phyloP scores from a whole-genome alignment of 1,140 invertebrate genomes.

The Portunus trituberculatus region DNA sequence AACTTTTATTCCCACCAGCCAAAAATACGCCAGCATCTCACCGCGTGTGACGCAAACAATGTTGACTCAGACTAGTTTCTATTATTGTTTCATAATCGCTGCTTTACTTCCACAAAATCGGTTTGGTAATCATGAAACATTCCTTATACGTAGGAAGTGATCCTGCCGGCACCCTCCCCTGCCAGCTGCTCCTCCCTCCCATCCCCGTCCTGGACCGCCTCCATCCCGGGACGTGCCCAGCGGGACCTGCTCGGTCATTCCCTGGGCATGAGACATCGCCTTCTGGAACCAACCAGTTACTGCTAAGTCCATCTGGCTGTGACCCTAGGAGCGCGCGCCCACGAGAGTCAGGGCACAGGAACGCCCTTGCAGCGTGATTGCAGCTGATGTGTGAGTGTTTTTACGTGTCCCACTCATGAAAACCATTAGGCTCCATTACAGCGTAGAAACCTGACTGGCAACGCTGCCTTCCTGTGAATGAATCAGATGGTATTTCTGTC shows the following conservation, averaged over 20 bases:
- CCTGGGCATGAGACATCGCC: background rate
- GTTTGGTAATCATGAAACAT: background rate
- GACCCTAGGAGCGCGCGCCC: background rate
- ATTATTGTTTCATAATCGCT: background rate
- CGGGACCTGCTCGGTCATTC: background rate
- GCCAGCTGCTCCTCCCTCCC: background rate
- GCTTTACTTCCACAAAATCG: background rate
- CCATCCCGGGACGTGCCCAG: background rate
- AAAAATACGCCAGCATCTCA: too few species aligned
- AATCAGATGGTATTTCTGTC: conserved; percentile 57
- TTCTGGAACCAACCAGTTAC: background rate
- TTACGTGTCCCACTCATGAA: too few species aligned
- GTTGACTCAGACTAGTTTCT: background rate
- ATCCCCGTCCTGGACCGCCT: too few species aligned
- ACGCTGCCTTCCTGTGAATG: conserved; percentile 53
- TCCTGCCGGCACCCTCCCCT: background rate
- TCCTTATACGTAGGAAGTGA: background rate
- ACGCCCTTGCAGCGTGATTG: background rate
- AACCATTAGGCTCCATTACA: background rate
- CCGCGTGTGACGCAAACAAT: too few species aligned
- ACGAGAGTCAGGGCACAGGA: background rate
- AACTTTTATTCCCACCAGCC: too few species aligned
- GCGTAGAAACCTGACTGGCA: background rate
- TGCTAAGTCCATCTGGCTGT: background rate
- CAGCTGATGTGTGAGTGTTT: too few species aligned